Evolutionary conservation across 2,113 vertebrate genomes (phyloP).

Genomic region (Daphoenositta chrysoptera): DNA sequence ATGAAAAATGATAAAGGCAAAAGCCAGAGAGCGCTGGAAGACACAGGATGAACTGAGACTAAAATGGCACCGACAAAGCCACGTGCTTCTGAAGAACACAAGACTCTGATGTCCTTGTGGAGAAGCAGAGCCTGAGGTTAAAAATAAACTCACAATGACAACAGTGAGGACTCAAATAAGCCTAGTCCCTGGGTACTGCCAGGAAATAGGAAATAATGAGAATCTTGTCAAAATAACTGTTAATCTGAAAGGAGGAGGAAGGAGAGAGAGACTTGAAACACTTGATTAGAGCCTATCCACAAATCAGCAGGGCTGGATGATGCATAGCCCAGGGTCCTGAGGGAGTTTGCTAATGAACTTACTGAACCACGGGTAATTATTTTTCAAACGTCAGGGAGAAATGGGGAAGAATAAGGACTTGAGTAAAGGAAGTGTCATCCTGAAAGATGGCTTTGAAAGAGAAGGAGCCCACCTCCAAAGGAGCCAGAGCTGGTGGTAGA

Average conservation of each 20-base stretch:
- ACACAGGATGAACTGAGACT: background rate
- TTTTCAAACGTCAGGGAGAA: slow-evolving; percentile 48
- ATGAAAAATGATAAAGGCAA: background rate
- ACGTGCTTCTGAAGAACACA: background rate
- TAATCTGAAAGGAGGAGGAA: slow-evolving; percentile 57
- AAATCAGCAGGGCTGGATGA: slow-evolving; percentile 53
- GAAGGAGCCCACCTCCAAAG: background rate
- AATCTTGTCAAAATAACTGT: slow-evolving; percentile 59
- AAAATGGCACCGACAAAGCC: background rate
- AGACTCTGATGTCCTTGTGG: slow-evolving; percentile 32
- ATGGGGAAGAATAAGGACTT: background rate
- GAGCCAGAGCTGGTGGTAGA: background rate
- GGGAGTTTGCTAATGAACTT: slow-evolving; percentile 65
- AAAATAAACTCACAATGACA: slow-evolving; percentile 60
- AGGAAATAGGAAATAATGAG: slow-evolving; percentile 62
- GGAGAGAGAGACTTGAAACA: slow-evolving; percentile 44
- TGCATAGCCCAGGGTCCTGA: slow-evolving; percentile 41
- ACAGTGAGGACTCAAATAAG: slow-evolving; percentile 56
- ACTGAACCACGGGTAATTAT: slow-evolving; percentile 59
- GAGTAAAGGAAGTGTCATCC: background rate
- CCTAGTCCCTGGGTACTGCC: slow-evolving; percentile 31
- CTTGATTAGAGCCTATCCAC: slow-evolving; percentile 49
- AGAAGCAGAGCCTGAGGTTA: slow-evolving; percentile 46
- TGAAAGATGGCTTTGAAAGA: background rate
- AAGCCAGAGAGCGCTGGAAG: background rate